A percentile compares a stretch with the other conserved stretches of the same genome.
These are phyloP conservation scores for Drosophila quadrilineata DNA, from an alignment of 1,140 invertebrate genomes.

Conservation along the genomic window DNA sequence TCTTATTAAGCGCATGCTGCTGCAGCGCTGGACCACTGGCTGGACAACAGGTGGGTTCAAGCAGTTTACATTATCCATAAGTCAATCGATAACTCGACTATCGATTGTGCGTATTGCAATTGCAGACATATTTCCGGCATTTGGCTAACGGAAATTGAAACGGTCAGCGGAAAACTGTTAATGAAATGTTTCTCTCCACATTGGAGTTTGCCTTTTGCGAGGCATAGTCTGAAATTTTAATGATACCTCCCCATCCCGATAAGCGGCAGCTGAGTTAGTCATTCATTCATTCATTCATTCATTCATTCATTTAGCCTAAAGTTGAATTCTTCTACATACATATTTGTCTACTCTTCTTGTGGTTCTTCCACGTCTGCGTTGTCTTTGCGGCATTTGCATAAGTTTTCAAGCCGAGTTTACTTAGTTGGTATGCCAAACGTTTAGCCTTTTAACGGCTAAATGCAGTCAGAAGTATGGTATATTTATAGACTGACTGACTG, in stretches of 20 bases:
- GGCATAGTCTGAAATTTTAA: slow-evolving; percentile 50
- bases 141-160: slow-evolving; percentile 58
- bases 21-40: slow-evolving; percentile 69
- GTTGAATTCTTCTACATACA: not conserved
- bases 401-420: slow-evolving; percentile 17
- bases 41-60: slow-evolving; percentile 65
- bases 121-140: slow-evolving; percentile 59
- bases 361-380: not conserved
- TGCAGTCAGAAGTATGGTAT: slow-evolving; percentile 33
- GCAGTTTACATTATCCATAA: not conserved
- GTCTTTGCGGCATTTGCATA: slow-evolving; percentile 49
- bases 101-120: slow-evolving; percentile 8
- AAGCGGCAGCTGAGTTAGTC: slow-evolving; percentile 33
- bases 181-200: no score
- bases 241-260: slow-evolving; percentile 33
- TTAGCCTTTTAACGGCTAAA: slow-evolving; percentile 71
- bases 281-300: not conserved
- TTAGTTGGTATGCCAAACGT: slow-evolving; percentile 69
- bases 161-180: slow-evolving; percentile 59
- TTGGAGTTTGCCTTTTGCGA: slow-evolving; percentile 39
- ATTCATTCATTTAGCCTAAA: not conserved
- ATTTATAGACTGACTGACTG: slow-evolving; percentile 62
- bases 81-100: not conserved
- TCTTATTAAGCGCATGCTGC: slow-evolving; percentile 48
- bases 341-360: not conserved